A percentile compares a stretch with the other conserved stretches of the same genome.
Evolutionary conservation across 2,113 vertebrate species (phyloP).

Genomic region (Oxyura jamaicensis): DNA sequence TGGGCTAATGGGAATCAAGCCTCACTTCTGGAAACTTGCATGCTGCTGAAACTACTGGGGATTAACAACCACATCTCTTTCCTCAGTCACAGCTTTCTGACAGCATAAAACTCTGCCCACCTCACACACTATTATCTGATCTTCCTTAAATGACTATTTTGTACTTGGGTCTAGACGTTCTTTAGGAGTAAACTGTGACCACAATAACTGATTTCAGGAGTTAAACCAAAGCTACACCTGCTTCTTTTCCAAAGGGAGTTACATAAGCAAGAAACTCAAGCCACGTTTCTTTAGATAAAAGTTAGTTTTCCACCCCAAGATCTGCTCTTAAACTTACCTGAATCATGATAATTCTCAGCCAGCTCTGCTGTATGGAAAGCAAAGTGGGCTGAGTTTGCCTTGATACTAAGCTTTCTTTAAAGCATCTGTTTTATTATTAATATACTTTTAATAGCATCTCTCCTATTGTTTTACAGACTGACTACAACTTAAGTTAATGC

Average conservation of each 20-base stretch:
- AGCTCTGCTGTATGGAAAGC: not conserved
- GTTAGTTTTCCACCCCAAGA: not conserved
- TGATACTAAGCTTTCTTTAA: not conserved
- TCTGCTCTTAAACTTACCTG: not conserved
- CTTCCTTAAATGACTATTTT: fast-evolving
- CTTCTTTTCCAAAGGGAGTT: not conserved
- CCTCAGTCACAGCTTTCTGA: not conserved
- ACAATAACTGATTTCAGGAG: not conserved
- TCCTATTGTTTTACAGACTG: conserved; percentile 38
- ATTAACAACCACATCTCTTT: not conserved
- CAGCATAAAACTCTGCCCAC: not conserved
- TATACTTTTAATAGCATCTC: conserved; percentile 52
- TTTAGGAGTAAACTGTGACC: not conserved
- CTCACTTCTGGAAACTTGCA: not conserved
- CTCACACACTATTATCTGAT: not conserved
- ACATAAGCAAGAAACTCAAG: not conserved
- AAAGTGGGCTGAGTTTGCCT: not conserved
- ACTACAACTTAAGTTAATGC: conserved; percentile 46
- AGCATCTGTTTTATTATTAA: conserved; percentile 62
- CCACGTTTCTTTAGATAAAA: not conserved
- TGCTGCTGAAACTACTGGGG: not conserved
- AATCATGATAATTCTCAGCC: not conserved
- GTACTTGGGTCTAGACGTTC: not conserved
- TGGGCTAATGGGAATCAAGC: not conserved
- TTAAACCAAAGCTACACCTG: not conserved